Base-by-base conservation (phyloP, 30 jellyfish, hydroid and myxozoan genomes). In the Pseudorhiza aurosa region DNA sequence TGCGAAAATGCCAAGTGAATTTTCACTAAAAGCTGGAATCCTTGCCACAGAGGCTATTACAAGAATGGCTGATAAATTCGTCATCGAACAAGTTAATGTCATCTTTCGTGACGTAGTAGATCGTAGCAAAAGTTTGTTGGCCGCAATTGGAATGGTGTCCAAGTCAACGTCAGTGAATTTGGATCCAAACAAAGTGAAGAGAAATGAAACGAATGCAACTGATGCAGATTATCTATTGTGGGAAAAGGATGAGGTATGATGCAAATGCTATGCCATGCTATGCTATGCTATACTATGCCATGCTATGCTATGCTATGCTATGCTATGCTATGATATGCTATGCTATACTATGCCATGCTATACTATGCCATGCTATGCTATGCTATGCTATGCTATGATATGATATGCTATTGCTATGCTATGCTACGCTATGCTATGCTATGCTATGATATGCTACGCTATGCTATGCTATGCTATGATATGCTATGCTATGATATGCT, bases 81-180 rank as follows among this genome's bases (percentile, higher is more conserved):
- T 39, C 7, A 14, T 4, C 14, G 43, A 36, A 19, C 78, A 57
- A 60, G 27, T 15, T 19, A 40, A 22, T 25, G 29, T 53, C 4
- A 14, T 75, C 11, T 75, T 75, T 28, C 49, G 78, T 12, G 88
- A 75, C 35, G 1, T 75, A 2, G 88, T 75, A 24, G 47, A 59
- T 44, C 64, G 73, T 2, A 53, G 88, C 14, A 56, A 75, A 44
- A 75, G 32, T 25, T 24, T 75, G 24, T 57, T 75, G 2, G 79
- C 78, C 4, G 88, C 77, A 1, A 75, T 75, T 67, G 88, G 88
- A 8, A 75, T 58, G 88, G 77, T 75, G 33, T 30, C 53, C 43
- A 75, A 60, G 28, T 75, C 79, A 11, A 39, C 88, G 30, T 57
- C 88, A 1, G 62, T 58, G 17, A 75, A 75, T 40, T 43, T 75